Base-by-base conservation (phyloP, 2,113 vertebrate species). In the Tragulus kanchil region DNA sequence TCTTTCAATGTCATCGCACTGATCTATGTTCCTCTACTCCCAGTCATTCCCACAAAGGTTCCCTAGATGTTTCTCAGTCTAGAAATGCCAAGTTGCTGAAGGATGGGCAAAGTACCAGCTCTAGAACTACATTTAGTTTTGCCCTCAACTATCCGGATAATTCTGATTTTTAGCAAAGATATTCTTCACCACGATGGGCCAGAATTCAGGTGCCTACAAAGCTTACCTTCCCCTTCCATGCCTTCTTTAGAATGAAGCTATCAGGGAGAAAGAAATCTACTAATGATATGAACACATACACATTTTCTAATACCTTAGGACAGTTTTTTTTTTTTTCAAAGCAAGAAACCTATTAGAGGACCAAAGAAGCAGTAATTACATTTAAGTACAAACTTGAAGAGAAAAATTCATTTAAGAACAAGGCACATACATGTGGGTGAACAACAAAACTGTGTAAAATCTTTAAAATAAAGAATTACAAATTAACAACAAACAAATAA, bases 111-210 rank as follows among this genome's bases (percentile, higher is more conserved):
- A 83, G 62, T 85, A 79, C 6, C 62, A 87, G 85, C 31, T 82
- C 52, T 85, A 48, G 15, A 12, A 75, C 10, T 52, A 21, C 58
- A 13, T 42, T 90, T 71, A 88, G 36, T 42, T 96, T 93, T 93
- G 56, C 9, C 14, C 16, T 82, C 65, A 45, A 82, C 23, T 59
- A 81, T n/a, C 67, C 19, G 0, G 1, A 45, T 92, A 73, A 85
- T 93, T 95, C 61, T 93, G 54, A 91, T 56, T 92, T 95, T 93
- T 89, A 92, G 65, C 79, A 95, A 94, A 84, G 58, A 14, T 52
- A 85, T 81, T 65, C 73, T 36, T 69, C 36, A 67, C 56, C 45
- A 31, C 15, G 26, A 87, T 62, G 10, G 58, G 58, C 23, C 58
- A 61, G 69, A 93, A 93, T 75, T 69, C 50, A 87, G 50, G n/a